Percentiles rank a stretch among this genome's conserved stretches.
Evolutionary conservation across 2,113 vertebrate genomes (phyloP).

Genomic region (Megaceryle maxima): DNA sequence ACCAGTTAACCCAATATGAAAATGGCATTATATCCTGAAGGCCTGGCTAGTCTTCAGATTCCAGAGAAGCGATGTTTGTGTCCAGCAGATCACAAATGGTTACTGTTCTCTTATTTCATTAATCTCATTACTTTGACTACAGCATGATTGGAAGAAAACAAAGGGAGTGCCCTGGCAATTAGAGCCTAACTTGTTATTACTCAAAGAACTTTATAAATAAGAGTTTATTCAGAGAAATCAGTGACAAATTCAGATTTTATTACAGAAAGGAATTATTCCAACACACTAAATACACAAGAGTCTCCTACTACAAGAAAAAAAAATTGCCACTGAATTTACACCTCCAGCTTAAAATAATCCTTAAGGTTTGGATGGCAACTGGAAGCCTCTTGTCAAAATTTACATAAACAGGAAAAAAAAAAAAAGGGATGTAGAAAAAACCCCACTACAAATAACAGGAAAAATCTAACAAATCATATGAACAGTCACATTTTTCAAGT

Average conservation of each 20-base stretch:
- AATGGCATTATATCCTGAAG: neutral
- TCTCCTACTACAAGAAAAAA: neutral
- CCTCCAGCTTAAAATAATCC: neutral
- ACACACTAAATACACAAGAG: neutral
- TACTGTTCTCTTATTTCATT: constrained; percentile 5
- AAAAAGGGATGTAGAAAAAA: neutral
- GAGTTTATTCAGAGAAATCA: neutral
- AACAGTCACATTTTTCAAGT: neutral
- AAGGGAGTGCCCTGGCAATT: neutral
- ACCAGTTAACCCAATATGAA: neutral
- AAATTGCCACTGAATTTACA: neutral
- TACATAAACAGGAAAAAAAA: neutral
- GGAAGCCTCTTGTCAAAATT: neutral
- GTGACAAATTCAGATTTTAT: neutral
- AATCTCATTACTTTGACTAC: constrained; percentile 36
- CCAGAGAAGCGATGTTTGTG: neutral
- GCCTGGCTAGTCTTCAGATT: constrained; percentile 7
- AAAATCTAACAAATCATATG: neutral
- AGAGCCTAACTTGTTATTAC: neutral
- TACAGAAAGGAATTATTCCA: neutral
- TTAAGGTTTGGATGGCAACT: neutral
- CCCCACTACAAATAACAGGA: neutral
- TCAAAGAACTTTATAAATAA: neutral
- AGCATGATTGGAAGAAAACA: neutral
- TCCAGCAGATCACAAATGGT: constrained; percentile 14